Conservation (phyloP, 2,888 invertebrate species). For the Troilus luridus region DNA sequence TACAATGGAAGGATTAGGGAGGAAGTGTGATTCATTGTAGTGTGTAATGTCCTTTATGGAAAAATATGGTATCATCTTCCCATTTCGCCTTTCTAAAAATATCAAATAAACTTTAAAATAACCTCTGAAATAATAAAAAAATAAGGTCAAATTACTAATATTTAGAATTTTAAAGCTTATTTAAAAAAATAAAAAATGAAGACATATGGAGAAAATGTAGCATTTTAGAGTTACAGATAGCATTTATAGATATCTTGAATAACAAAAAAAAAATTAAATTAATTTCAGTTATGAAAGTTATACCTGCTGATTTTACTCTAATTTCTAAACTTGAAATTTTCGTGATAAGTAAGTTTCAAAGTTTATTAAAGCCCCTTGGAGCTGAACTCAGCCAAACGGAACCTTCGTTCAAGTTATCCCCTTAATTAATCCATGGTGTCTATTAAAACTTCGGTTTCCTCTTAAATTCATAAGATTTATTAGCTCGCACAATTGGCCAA, state of each 20-base stretch:
- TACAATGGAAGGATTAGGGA: constrained; percentile 35
- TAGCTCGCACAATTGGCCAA: background rate
- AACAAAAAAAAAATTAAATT: background rate
- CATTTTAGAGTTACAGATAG: too few species aligned
- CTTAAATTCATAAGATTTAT: background rate
- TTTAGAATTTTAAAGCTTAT: too few species aligned
- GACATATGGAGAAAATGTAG: too few species aligned
- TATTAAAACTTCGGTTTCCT: background rate
- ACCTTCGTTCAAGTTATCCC: background rate
- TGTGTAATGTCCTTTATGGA: background rate
- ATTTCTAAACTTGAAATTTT: background rate
- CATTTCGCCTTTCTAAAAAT: background rate
- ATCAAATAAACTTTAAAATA: background rate
- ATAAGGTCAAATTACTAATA: background rate
- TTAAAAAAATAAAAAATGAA: too few species aligned
- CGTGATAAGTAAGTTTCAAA: background rate
- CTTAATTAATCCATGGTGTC: background rate
- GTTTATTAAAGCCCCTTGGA: background rate
- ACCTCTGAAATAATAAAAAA: background rate
- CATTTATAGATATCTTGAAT: too few species aligned
- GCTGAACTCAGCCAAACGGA: background rate
- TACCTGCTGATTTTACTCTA: background rate
- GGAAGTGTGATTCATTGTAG: background rate
- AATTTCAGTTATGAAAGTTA: background rate
- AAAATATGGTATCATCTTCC: constrained; percentile 14